Conservation (phyloP, 2,113 vertebrate species). For the Pygathrix nemaeus region DNA sequence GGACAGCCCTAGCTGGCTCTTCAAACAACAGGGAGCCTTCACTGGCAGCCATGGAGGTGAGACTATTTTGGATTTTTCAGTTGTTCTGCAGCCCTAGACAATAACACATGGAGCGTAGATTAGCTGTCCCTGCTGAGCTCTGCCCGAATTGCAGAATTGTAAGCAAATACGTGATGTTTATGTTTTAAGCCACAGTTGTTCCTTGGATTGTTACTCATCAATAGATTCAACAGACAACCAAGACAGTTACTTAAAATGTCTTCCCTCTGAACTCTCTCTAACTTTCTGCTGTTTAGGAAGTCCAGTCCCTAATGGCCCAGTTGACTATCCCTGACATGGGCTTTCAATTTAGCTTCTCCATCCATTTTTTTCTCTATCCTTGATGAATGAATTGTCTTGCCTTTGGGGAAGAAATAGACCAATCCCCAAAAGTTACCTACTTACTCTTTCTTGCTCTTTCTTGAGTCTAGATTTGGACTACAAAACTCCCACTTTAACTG, state of each 20-base stretch:
- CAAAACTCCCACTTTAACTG: not conserved
- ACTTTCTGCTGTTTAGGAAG: not conserved
- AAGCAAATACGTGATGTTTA: not conserved
- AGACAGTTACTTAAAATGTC: not conserved
- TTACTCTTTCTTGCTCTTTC: not conserved
- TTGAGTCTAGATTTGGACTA: not conserved
- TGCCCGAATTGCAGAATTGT: not conserved
- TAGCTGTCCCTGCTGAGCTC: not conserved
- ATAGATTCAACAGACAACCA: not conserved
- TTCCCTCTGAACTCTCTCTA: not conserved
- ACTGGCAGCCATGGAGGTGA: not conserved
- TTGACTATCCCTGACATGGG: not conserved
- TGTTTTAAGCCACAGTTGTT: not conserved
- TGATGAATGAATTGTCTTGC: not conserved
- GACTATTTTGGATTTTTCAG: not conserved
- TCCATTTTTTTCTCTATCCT: not conserved
- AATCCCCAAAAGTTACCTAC: not conserved
- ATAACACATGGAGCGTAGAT: rapidly evolving
- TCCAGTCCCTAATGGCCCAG: not conserved
- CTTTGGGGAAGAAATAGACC: not conserved
- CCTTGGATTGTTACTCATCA: not conserved
- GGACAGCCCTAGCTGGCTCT: not conserved
- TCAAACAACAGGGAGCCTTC: not conserved
- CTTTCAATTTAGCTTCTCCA: not conserved
- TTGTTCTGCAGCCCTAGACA: not conserved